phyloP scores from a whole-genome alignment of 2,888 invertebrate species.

The Mystacides longicornis region DNA sequence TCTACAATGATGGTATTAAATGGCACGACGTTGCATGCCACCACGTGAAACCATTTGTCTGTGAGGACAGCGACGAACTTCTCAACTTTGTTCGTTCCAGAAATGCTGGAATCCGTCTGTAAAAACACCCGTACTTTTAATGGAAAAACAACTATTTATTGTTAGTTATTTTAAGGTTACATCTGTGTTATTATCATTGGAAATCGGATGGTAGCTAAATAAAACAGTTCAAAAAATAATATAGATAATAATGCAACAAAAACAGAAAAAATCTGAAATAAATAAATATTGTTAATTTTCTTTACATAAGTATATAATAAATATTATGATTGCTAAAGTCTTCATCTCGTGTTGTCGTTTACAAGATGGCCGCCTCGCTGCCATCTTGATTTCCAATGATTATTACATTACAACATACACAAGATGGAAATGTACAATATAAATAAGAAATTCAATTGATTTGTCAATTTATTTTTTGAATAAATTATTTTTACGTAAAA shows the following conservation, averaged over 20 bases:
- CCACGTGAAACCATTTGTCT: constrained; percentile 80
- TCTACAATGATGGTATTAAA: constrained; percentile 81
- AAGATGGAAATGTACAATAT: not conserved
- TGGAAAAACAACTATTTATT: not conserved
- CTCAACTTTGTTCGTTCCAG: constrained; percentile 85
- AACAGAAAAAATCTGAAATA: no score
- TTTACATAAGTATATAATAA: no score
- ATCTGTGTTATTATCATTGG: not conserved
- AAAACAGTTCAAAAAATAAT: no score
- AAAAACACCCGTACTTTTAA: constrained; percentile 27
- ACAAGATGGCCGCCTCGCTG: no score
- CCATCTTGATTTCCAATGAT: not conserved
- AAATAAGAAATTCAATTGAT: not conserved
- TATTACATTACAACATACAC: not conserved
- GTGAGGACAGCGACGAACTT: constrained; percentile 85
- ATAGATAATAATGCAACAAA: no score
- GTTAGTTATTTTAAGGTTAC: not conserved
- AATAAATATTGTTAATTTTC: no score
- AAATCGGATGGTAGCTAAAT: no score
- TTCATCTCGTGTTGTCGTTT: no score
- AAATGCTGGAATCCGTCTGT: constrained; percentile 78
- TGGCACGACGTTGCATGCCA: constrained; percentile 86
- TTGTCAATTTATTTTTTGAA: not conserved
- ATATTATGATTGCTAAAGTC: no score
- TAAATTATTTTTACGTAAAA: not conserved